Percentiles rank a stretch among this genome's conserved stretches.
Evolutionary conservation across 2,888 invertebrate genomes (phyloP).

Genomic region (Clusia tigrina): DNA sequence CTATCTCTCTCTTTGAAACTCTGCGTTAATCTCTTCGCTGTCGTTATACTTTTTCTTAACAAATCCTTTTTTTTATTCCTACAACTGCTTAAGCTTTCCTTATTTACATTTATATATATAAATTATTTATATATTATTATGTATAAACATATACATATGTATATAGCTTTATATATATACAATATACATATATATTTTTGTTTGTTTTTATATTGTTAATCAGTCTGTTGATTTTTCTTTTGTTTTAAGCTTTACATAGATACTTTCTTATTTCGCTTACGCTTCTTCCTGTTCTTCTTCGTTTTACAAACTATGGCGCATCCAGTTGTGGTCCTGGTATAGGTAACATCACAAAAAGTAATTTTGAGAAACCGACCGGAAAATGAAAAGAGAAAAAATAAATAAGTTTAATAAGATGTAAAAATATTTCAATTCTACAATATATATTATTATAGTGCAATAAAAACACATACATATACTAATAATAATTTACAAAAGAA

Average conservation of each 20-base stretch:
- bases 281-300: constrained; percentile 39
- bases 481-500: no score
- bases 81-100: constrained; percentile 33
- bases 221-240: constrained; percentile 64
- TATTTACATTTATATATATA: constrained; percentile 48
- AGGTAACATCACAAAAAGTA: no score
- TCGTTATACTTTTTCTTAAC: constrained; percentile 26
- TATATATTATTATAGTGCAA: no score
- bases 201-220: constrained; percentile 56
- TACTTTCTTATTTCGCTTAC: constrained; percentile 50
- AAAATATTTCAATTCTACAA: no score
- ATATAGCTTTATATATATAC: constrained; percentile 54
- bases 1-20: neutral
- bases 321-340: constrained; percentile 40
- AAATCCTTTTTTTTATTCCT: constrained; percentile 29
- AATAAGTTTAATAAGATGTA: no score
- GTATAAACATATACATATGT: constrained; percentile 46
- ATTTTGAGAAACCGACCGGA: no score
- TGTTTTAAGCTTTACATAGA: constrained; percentile 51
- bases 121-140: constrained; percentile 50
- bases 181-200: constrained; percentile 46
- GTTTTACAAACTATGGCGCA: constrained; percentile 20
- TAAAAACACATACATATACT: no score
- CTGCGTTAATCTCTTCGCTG: constrained; percentile 12
- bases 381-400: no score